Percentiles rank a stretch among this genome's conserved stretches.
These are phyloP conservation scores for Folsomia candida DNA, from an alignment of 2,888 invertebrate genomes.

Conservation along the genomic window DNA sequence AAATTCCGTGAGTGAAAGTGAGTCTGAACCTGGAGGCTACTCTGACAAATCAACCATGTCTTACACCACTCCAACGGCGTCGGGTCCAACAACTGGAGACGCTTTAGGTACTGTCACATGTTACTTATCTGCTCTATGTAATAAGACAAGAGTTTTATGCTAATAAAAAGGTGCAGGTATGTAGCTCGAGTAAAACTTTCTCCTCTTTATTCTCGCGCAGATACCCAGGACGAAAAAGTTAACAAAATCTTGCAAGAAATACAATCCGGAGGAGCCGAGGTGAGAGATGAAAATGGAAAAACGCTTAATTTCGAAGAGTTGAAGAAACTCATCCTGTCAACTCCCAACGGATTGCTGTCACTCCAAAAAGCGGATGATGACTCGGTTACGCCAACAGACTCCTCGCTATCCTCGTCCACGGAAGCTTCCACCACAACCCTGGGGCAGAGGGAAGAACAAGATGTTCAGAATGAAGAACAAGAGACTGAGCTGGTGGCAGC, in stretches of 20 bases:
- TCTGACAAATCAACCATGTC: constrained; percentile 10
- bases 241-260: constrained; percentile 40
- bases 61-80: constrained; percentile 35
- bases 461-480: neutral
- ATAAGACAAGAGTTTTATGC: constrained; percentile 29
- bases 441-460: neutral
- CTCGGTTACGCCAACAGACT: constrained; percentile 13
- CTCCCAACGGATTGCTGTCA: constrained; percentile 24
- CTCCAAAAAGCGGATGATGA: constrained; percentile 24
- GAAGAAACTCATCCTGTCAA: constrained; percentile 25
- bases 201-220: constrained; percentile 15
- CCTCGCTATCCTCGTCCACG: constrained; percentile 9
- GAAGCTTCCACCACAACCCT: neutral
- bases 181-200: neutral
- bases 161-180: no score
- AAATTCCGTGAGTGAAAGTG: neutral
- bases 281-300: constrained; percentile 33
- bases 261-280: constrained; percentile 40
- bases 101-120: constrained; percentile 34
- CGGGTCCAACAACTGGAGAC: constrained; percentile 19
- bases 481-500: neutral
- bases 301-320: constrained; percentile 29
- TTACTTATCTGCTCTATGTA: constrained; percentile 12
- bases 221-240: constrained; percentile 28
- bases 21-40: neutral